Evolutionary conservation across 2,113 vertebrate genomes (phyloP), one percentile per base, ranked within the genome.

Genomic region (Serinus canaria): DNA sequence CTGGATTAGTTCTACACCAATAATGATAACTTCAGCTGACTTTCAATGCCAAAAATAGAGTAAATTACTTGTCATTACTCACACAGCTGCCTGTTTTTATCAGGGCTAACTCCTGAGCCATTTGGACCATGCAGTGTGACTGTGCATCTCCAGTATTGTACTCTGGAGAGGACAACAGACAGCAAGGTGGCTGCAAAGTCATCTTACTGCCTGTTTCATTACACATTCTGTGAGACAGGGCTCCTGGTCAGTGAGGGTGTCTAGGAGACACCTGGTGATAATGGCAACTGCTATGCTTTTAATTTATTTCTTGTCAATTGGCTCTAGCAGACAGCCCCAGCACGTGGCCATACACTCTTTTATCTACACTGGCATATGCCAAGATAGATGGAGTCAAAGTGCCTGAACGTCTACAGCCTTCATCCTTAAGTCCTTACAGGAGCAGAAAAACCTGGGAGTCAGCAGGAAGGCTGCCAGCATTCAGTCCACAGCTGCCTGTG

Each of bases 321-420:
- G 67, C 53, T 72, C 50, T 60, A 94, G 81, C 55, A 94, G 70
- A 63, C 68, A 86, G 75, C 35, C 76, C 82, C 81, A 83, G 73
- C 87, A 68, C 10, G 19, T 11, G 83, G 85, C 30, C 85, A 83
- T 28, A 35, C 60, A 41, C 37, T 81, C 39, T 76, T 87, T 97
- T 95, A 97, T 97, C 84, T 90, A 11, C 73, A 33, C 79, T 97
- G 95, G 90, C 97, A 97, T 88, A 52, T 97, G 97, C 95, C 97
- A 97, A 88, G 87, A 89, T n/a, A 92, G 76, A 96, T 96, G 94
- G 79, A 82, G 49, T 68, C 52, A 15, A 70, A 92, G 82, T 56
- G 85, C 50, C 62, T 83, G 27, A 72, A 49, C 74, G 82, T 90
- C 94, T 78, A 46, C 78, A 95, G 33, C 68, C 82, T 89, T 95